phyloP scores from a whole-genome alignment of 2,797 vertebrate species.

The Anabacerthia variegaticeps region DNA sequence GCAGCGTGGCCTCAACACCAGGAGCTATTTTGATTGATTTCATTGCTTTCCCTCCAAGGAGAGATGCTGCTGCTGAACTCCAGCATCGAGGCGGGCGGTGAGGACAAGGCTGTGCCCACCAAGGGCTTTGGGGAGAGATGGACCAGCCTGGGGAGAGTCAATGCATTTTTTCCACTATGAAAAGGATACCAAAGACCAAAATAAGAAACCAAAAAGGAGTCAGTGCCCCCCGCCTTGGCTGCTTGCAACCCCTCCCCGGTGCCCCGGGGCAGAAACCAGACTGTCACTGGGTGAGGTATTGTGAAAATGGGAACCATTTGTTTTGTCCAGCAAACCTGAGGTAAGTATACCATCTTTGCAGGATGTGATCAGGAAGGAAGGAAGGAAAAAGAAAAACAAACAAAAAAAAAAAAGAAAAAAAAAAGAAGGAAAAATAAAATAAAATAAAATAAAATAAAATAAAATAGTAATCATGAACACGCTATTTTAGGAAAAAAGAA shows the following conservation, averaged over 20 bases:
- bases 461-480: background rate
- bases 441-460: too few species aligned
- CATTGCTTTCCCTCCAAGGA: background rate
- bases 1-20: background rate
- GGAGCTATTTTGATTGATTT: background rate
- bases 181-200: constrained; percentile 73
- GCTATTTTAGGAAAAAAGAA: constrained; percentile 51
- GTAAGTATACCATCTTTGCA: constrained; percentile 91
- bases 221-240: constrained; percentile 64
- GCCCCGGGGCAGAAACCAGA: constrained; percentile 72
- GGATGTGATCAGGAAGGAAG: constrained; percentile 84
- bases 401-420: background rate
- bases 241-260: constrained; percentile 22
- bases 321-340: constrained; percentile 97
- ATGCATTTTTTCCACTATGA: constrained; percentile 78
- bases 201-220: constrained; percentile 79
- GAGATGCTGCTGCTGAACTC: rapidly evolving
- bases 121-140: background rate
- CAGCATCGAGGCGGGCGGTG: rapidly evolving
- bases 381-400: background rate
- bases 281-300: constrained; percentile 90
- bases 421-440: background rate
- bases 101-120: background rate
- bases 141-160: background rate
- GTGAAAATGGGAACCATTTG: constrained; percentile 81